Base-by-base conservation (phyloP, 2,113 vertebrate species). In the Phrynosoma platyrhinos region DNA sequence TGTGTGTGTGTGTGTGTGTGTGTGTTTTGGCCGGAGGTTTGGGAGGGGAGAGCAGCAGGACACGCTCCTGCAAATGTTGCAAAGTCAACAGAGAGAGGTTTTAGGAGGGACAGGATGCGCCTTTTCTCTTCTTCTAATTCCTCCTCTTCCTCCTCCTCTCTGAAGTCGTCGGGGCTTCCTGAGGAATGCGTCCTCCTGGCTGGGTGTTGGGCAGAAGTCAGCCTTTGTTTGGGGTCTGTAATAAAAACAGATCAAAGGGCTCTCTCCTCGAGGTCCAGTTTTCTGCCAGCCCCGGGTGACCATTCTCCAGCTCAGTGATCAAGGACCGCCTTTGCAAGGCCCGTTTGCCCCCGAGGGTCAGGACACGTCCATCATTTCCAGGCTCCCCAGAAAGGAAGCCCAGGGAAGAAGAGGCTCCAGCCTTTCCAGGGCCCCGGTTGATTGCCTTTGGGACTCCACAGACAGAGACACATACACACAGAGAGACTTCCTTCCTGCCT, bases 171-270 rank as follows among this genome's bases (percentile, higher is more conserved):
- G 86, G 0, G 66, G 86, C 81, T 84, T 94, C 94, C 94, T 13
- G 89, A 94, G 97, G 96, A 95, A 96, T 92, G 95, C 95, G 91
- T 94, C 32, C 79, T 81, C 36, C 97, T 95, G 89, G 94, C 92
- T 94, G 96, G 91, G 95, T 92, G 93, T 87, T 89, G 96, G 96
- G 95, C 95, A 95, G 93, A 55, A 96, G 95, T 94, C 95, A 96
- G 96, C 97, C 47, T 98, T 98, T 98, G 97, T 97, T 97, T 97
- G 92, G 94, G 40, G 90, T 86, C 88, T 93, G 96, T 96, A 97
- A 97, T 96, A 96, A 96, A 95, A 91, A 47, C 95, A 97, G 96
- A 97, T 98, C 97, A 98, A 98, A 98, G 97, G 76, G 94, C 94
- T 92, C 91, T 91, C 68, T 55, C 83, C 93, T 91, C 94, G 95